A percentile compares a stretch with the other conserved stretches of the same genome.
phyloP scores from a whole-genome alignment of 2,113 vertebrate species.

The Megaleporinus macrocephalus region DNA sequence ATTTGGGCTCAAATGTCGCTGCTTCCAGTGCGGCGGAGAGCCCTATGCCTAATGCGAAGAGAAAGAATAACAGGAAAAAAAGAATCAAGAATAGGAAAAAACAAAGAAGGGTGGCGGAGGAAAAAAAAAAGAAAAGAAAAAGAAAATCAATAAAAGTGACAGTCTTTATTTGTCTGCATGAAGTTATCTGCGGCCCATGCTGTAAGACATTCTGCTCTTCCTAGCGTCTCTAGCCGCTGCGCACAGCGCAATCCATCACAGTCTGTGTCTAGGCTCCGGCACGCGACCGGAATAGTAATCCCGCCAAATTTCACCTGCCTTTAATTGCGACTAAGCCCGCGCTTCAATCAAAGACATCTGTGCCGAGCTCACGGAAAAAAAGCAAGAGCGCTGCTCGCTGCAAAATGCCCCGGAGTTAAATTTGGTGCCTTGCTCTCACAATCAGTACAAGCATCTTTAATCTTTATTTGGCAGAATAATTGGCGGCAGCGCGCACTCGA shows the following conservation, averaged over 20 bases:
- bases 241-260: constrained; percentile 80
- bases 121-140: neutral
- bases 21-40: constrained; percentile 9
- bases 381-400: constrained; percentile 19
- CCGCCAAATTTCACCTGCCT: constrained; percentile 75
- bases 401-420: constrained; percentile 36
- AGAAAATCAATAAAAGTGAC: constrained; percentile 80
- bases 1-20: constrained; percentile 48
- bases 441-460: constrained; percentile 52
- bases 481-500: constrained; percentile 50
- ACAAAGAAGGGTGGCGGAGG: constrained; percentile 30
- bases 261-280: constrained; percentile 59
- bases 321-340: constrained; percentile 70
- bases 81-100: constrained; percentile 47
- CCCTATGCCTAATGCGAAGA: constrained; percentile 14
- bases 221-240: constrained; percentile 71
- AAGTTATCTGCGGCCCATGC: constrained; percentile 80
- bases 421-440: constrained; percentile 38
- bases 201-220: constrained; percentile 76
- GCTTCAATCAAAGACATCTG: constrained; percentile 63
- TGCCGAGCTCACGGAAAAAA: constrained; percentile 51
- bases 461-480: constrained; percentile 68
- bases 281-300: constrained; percentile 78
- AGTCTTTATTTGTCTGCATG: constrained; percentile 85
- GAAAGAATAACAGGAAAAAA: constrained; percentile 35